Conservation (phyloP, 2,888 invertebrate genomes). For the Phengaris alcon region DNA sequence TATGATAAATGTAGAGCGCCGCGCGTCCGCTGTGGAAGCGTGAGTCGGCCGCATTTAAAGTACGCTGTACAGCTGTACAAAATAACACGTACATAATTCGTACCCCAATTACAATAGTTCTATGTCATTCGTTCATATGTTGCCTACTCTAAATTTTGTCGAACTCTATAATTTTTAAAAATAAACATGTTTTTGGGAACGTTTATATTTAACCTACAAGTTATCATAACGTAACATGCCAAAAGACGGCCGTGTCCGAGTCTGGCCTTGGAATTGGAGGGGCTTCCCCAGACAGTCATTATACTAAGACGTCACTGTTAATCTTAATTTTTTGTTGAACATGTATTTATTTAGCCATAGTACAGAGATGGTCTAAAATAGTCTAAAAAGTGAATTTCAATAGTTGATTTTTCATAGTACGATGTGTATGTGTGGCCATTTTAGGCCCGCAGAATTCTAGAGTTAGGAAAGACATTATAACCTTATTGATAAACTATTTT, state of each 20-base stretch:
- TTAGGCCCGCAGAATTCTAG: neutral
- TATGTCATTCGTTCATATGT: conserved; percentile 3
- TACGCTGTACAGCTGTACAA: conserved; percentile 1
- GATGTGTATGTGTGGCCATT: too few relatives aligned
- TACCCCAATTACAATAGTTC: conserved; percentile 10
- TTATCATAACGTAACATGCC: neutral
- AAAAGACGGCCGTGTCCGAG: neutral
- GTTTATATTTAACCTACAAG: neutral
- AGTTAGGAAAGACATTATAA: neutral
- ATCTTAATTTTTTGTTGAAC: neutral
- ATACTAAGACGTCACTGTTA: neutral
- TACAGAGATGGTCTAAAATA: too few relatives aligned
- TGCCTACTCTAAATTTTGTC: conserved; percentile 6
- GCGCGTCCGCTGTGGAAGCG: conserved; percentile 53
- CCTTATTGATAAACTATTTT: neutral
- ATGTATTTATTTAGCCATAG: neutral
- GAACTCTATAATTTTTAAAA: neutral
- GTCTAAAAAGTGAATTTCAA: too few relatives aligned
- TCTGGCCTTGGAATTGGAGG: neutral
- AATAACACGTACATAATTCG: neutral
- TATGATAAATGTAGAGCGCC: conserved; percentile 64
- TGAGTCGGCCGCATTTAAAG: neutral
- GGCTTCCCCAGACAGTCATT: neutral
- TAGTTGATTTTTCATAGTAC: too few relatives aligned
- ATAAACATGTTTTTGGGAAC: conserved; percentile 10